Percentiles rank a stretch among this genome's conserved stretches.
Conservation (phyloP, 2,888 invertebrate species). For the Eristalis arbustorum region DNA sequence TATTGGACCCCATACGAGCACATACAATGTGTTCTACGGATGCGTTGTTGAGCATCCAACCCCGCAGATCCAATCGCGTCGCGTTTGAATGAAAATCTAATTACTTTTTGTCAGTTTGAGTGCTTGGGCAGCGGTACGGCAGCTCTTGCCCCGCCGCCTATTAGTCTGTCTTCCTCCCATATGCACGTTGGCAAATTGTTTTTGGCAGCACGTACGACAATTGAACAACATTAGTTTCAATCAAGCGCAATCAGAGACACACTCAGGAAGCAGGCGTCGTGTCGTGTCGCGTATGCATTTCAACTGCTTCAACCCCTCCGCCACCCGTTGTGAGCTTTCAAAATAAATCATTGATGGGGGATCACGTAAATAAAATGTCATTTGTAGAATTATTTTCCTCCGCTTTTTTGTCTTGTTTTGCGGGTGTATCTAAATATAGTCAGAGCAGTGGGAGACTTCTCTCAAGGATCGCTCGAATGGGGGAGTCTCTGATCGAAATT, state of each 20-base stretch:
- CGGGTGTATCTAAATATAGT: constrained; percentile 25
- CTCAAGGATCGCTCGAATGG: constrained; percentile 39
- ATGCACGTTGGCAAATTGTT: constrained; percentile 57
- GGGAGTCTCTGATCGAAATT: constrained; percentile 23
- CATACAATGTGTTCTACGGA: too few relatives aligned
- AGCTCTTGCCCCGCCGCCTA: not conserved
- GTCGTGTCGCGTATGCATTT: constrained; percentile 28
- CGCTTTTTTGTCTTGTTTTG: too few relatives aligned
- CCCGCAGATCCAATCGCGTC: not conserved
- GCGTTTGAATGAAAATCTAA: constrained; percentile 51
- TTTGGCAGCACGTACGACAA: constrained; percentile 61
- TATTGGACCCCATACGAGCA: not conserved
- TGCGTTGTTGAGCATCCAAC: constrained; percentile 6
- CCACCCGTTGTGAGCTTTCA: not conserved
- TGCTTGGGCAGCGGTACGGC: constrained; percentile 10
- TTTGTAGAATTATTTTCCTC: constrained; percentile 58
- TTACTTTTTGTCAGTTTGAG: constrained; percentile 48
- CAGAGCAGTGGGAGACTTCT: not conserved
- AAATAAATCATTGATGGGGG: constrained; percentile 27
- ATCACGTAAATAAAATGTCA: constrained; percentile 49
- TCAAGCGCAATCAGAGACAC: constrained; percentile 50
- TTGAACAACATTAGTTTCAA: constrained; percentile 62
- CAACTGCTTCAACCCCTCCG: not conserved
- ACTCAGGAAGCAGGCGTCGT: constrained; percentile 34
- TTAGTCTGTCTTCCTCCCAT: constrained; percentile 15